Percentiles rank a stretch among this genome's conserved stretches.
These are phyloP conservation scores for Patiria pectinifera DNA, from an alignment of 53 echinoderm and acorn worm species.

Conservation along the genomic window DNA sequence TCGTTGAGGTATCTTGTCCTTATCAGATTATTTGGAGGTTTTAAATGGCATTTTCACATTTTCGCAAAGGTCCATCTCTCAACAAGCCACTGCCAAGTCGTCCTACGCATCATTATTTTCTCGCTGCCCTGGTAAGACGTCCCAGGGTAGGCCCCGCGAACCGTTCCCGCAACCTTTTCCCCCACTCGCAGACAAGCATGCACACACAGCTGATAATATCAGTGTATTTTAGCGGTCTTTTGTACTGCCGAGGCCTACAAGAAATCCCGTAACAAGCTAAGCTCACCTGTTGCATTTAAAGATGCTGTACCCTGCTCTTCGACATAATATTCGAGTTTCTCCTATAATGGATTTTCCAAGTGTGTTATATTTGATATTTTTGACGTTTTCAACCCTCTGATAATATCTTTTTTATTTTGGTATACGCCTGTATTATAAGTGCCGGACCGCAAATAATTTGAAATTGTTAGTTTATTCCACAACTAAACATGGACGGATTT, in stretches of 20 bases:
- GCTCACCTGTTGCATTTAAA: neutral
- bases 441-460: too few relatives aligned
- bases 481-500: too few relatives aligned
- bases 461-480: too few relatives aligned
- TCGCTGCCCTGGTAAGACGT: constrained; percentile 19
- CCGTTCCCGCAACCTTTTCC: neutral
- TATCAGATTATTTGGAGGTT: constrained; percentile 4
- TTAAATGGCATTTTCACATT: neutral
- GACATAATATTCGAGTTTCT: neutral
- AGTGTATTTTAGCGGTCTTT: neutral
- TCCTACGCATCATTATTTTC: constrained; percentile 24
- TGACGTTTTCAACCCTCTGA: neutral
- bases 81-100: neutral
- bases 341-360: neutral
- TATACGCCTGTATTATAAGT: too few relatives aligned
- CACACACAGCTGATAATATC: neutral
- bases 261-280: neutral
- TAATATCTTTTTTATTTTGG: too few relatives aligned
- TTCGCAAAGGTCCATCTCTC: constrained; percentile 2
- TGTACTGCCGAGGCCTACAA: neutral
- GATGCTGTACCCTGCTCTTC: neutral
- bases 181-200: neutral
- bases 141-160: constrained; percentile 21
- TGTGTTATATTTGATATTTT: neutral
- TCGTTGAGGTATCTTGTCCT: neutral